Base-by-base conservation (phyloP, 2,797 vertebrate genomes). In the Bradypus variegatus region DNA sequence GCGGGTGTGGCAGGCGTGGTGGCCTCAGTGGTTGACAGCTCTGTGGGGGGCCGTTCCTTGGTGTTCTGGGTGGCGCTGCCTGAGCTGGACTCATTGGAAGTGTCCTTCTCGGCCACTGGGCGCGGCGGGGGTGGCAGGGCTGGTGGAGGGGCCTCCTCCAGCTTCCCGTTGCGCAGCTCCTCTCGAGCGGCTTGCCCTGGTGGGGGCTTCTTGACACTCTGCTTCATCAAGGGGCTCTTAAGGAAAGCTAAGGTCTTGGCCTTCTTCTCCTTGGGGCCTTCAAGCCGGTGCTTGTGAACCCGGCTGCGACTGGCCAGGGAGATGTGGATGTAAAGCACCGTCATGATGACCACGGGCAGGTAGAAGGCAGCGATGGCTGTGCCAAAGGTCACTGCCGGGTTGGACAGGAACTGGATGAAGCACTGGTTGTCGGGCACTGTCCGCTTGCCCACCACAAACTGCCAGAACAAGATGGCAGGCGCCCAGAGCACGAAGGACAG, bases 311-410 rank as follows among this genome's bases (percentile, higher is more conserved):
- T 99, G 93, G 99, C 99, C 97, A 99, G 96, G 7, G 99, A 99
- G 96, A 99, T 99, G 96, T 99, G 98, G 92, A 99, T 98, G 93
- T 99, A 99, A 19, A 99, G 97, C 94, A 99, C 98, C 0, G 99
- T 99, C 99, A 99, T 99, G 96, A 99, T 99, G 89, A 99, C 98
- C 91, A 99, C 99, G 0, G 99, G 99, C 81, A 99, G 98, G 96
- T 99, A 99, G 97, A 99, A 99, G 10, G 99, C 99, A 4, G 99
- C 99, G 0, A 99, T 99, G 62, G 99, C 99, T 0, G 99, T 99
- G 91, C 99, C 99, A 1, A 99, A 99, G 3, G 99, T 99, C 93
- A 98, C 99, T 0, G 98, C 99, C 0, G 99, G 98, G 97, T 99
- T 99, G 80, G 99, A 99, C 77, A 99, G 98, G 96, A 99, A 99